Evolutionary conservation across 2,113 vertebrate species (phyloP), one percentile per base, ranked within the genome.

Genomic region (Halcyon malimbica): DNA sequence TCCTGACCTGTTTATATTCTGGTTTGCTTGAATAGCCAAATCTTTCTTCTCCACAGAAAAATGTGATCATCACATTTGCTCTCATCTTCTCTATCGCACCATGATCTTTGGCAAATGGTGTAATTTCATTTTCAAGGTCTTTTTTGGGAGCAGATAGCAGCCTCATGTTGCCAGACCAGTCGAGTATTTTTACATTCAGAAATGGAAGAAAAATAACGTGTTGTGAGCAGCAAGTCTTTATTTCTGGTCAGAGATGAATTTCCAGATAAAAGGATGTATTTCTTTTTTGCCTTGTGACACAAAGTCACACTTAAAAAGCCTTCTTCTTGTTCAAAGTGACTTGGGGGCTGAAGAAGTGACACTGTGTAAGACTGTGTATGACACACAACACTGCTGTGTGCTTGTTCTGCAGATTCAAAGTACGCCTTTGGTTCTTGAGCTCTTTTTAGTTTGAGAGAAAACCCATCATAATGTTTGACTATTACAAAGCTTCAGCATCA

Each of bases 181-280:
- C 9, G 14, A 6, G 4, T 57, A 62, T 56, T 92, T 94, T 96
- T 89, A 46, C n/a, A 62, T 87, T 57, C 68, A 71, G 76, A 94
- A 90, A 48, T 29, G 81, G 62, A 85, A 89, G 67, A 62, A 93
- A 78, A 90, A 90, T 53, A 96, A 84, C 65, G 35, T 87, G 42
- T 93, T 95, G 80, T 91, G 70, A 94, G 50, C 35, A 91, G 39
- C 26, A 65, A 83, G 56, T 73, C 90, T 68, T 92, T 94, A 69
- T 91, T 95, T 77, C 54, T 92, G 91, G 94, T 91, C 83, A 91
- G 74, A 93, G 57, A 92, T 76, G 73, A 78, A 91, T 94, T 95
- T 44, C 25, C 19, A 68, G 92, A 95, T 95, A 89, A 95, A 94
- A 96, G 53, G 35, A 68, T 91, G 1, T 78, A 44, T 94, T 93